Percentiles rank a stretch among this genome's conserved stretches.
These are phyloP conservation scores for Crocallis elinguaria DNA, from an alignment of 2,888 invertebrate species.

Conservation along the genomic window DNA sequence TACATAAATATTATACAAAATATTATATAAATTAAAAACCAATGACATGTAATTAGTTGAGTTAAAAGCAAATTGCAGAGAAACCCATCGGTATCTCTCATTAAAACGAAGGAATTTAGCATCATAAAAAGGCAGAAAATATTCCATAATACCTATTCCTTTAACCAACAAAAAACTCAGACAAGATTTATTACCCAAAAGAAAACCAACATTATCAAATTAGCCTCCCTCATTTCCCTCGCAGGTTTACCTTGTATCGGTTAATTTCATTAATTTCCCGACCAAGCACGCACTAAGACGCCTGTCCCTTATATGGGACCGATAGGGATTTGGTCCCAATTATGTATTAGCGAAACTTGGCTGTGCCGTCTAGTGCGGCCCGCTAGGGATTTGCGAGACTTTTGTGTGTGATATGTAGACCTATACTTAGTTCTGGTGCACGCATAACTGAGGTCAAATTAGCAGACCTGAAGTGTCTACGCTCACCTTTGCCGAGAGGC, in stretches of 20 bases:
- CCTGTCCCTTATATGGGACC: constrained; percentile 69
- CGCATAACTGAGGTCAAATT: constrained; percentile 2
- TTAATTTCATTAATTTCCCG: constrained; percentile 81
- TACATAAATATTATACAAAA: no score
- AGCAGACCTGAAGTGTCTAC: background rate
- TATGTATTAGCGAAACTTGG: constrained; percentile 78
- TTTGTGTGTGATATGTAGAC: constrained; percentile 33
- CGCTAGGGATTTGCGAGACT: constrained; percentile 60
- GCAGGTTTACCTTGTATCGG: constrained; percentile 64
- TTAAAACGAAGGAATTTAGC: no score
- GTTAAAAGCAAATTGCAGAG: no score
- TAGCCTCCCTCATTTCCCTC: constrained; percentile 51
- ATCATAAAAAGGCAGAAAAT: background rate
- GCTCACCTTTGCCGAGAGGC: no score
- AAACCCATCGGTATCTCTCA: no score
- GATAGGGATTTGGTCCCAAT: constrained; percentile 81
- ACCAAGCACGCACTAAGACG: constrained; percentile 75
- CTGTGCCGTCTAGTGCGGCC: constrained; percentile 63
- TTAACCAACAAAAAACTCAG: background rate
- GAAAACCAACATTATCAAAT: constrained; percentile 40
- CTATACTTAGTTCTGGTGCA: constrained; percentile 5
- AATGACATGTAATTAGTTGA: no score
- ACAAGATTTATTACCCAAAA: constrained; percentile 24
- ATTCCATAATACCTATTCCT: background rate
- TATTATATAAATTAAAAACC: no score